These are phyloP conservation scores for Toxotes jaculatrix DNA, from an alignment of 2,113 vertebrate species.

Conservation along the genomic window DNA sequence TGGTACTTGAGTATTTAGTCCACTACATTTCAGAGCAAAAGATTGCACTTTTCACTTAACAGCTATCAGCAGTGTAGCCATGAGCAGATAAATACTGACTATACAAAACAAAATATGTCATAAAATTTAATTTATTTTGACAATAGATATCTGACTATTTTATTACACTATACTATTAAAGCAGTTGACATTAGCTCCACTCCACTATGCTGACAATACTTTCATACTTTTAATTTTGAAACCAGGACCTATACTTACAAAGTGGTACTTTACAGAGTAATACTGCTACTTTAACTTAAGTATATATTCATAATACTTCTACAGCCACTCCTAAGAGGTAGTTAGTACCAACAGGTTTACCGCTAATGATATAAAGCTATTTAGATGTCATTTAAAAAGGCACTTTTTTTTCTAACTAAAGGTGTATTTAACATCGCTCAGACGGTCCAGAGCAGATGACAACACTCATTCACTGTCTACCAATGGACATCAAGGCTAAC, in stretches of 20 bases:
- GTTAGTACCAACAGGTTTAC: not conserved
- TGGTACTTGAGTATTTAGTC: too few species aligned
- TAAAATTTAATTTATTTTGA: too few species aligned
- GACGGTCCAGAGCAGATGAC: not conserved
- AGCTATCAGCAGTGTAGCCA: not conserved
- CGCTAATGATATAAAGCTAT: not conserved
- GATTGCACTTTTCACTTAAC: not conserved
- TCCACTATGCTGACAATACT: not conserved
- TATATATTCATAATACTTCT: not conserved
- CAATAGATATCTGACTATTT: too few species aligned
- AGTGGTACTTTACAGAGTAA: not conserved
- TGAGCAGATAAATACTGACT: not conserved
- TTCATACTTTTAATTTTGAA: too few species aligned
- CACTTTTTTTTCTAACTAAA: not conserved
- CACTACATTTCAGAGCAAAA: not conserved
- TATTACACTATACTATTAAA: not conserved
- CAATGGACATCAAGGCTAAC: not conserved
- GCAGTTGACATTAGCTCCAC: not conserved
- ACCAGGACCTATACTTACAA: not conserved
- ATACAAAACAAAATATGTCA: not conserved
- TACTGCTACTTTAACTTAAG: not conserved
- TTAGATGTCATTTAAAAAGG: not conserved
- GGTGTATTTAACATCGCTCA: not conserved
- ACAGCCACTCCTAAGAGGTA: not conserved
- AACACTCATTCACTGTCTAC: not conserved